Conservation (phyloP, 2,113 vertebrate genomes). For the Thalassoma bifasciatum region DNA sequence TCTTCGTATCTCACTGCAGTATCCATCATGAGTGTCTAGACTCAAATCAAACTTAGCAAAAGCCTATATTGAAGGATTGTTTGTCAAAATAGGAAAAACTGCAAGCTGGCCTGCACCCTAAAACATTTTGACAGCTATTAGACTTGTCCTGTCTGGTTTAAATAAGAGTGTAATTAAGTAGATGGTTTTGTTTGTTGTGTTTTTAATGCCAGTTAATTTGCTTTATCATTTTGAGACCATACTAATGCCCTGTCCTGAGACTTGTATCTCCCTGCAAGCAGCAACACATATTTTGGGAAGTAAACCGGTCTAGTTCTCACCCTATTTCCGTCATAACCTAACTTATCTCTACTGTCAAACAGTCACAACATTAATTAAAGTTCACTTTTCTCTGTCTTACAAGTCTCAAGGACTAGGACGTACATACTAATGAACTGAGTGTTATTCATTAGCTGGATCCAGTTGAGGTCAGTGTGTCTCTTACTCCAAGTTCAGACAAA, state of each 20-base stretch:
- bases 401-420: constrained; percentile 13
- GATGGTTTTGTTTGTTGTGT: not conserved
- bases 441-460: constrained; percentile 37
- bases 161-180: not conserved
- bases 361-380: constrained; percentile 38
- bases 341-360: constrained; percentile 3
- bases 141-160: too few species aligned
- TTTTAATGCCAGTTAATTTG: not conserved
- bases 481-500: constrained; percentile 7
- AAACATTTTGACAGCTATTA: too few species aligned
- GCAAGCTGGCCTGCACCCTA: too few species aligned
- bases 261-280: not conserved
- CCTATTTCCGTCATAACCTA: constrained; percentile 4
- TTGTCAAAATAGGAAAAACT: too few species aligned
- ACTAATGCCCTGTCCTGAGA: not conserved
- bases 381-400: constrained; percentile 24
- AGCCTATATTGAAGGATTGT: too few species aligned
- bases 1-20: not conserved
- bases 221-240: not conserved
- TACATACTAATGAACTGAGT: constrained; percentile 16
- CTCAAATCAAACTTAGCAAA: not conserved
- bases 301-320: not conserved
- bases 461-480: constrained; percentile 45
- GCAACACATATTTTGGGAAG: not conserved
- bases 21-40: not conserved